Evolutionary conservation across 1,140 invertebrate genomes (phyloP).

Genomic region (Trissolcus basalis): DNA sequence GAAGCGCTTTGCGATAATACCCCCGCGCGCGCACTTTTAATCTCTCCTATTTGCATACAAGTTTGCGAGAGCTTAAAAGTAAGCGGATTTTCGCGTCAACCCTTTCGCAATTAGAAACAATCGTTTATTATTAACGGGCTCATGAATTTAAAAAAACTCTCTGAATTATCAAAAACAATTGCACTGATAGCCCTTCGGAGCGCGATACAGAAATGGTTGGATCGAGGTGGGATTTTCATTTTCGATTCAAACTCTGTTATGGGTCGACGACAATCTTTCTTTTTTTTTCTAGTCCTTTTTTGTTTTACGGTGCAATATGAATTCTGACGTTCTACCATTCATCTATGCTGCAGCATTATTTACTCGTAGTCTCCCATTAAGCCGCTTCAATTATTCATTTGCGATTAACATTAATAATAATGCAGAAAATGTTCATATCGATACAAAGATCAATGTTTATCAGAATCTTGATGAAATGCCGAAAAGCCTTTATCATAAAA

Average conservation of each 20-base stretch:
- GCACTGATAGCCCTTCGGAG: too few species aligned
- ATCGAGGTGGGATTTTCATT: too few species aligned
- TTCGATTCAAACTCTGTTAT: too few species aligned
- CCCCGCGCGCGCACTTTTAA: conserved; percentile 39
- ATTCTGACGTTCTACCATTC: conserved; percentile 34
- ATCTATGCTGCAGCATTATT: conserved; percentile 42
- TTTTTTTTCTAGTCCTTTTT: too few species aligned
- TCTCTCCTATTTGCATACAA: conserved; percentile 48
- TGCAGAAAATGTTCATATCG: conserved; percentile 43
- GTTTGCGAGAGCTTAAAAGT: conserved; percentile 54
- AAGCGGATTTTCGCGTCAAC: conserved; percentile 60
- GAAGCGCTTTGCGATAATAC: conserved; percentile 50
- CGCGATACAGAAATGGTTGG: too few species aligned
- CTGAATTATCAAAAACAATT: conserved; percentile 42
- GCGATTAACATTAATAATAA: conserved; percentile 60
- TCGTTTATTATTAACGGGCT: conserved; percentile 48
- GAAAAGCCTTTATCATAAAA: background rate
- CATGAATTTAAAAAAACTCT: conserved; percentile 40
- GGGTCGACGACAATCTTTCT: too few species aligned
- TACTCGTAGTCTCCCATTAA: conserved; percentile 55
- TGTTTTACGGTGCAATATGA: conserved; percentile 1
- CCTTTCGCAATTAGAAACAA: conserved; percentile 59
- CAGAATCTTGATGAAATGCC: conserved; percentile 37
- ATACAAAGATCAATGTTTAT: conserved; percentile 30
- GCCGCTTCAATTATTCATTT: conserved; percentile 56